Percentiles rank a stretch among this genome's conserved stretches.
phyloP scores from a whole-genome alignment of 2,797 vertebrate species.

The Borostomias antarcticus region DNA sequence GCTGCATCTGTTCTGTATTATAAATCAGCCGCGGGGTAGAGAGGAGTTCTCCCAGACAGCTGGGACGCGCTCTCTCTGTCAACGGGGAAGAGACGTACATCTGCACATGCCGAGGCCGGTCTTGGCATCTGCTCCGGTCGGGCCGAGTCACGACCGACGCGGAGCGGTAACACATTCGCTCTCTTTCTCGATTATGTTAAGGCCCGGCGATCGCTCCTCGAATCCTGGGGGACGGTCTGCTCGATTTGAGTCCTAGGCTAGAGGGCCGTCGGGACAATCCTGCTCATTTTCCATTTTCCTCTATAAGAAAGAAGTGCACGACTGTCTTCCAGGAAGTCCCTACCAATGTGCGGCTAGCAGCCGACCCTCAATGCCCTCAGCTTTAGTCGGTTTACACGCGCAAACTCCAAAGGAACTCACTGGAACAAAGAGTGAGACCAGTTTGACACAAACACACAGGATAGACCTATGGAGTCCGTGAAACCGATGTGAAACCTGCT shows the following conservation, averaged over 20 bases:
- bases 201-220: no score
- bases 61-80: not conserved
- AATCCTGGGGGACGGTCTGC: no score
- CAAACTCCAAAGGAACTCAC: conserved; percentile 8
- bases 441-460: not conserved
- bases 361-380: not conserved
- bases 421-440: not conserved
- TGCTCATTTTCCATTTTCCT: conserved; percentile 6
- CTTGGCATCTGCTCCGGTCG: conserved; percentile 12
- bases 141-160: conserved; percentile 7
- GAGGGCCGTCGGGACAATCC: conserved; percentile 25
- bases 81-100: conserved; percentile 29
- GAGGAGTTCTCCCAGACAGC: conserved; percentile 1
- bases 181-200: no score
- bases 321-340: conserved; percentile 1
- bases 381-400: not conserved
- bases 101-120: conserved; percentile 17
- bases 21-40: conserved; percentile 24
- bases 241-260: no score
- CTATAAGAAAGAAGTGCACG: conserved; percentile 8
- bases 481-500: no score
- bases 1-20: conserved; percentile 20
- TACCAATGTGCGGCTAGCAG: not conserved
- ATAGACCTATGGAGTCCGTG: no score
- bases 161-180: no score